phyloP scores from a whole-genome alignment of 2,797 vertebrate species.

The Centroberyx gerrardi region DNA sequence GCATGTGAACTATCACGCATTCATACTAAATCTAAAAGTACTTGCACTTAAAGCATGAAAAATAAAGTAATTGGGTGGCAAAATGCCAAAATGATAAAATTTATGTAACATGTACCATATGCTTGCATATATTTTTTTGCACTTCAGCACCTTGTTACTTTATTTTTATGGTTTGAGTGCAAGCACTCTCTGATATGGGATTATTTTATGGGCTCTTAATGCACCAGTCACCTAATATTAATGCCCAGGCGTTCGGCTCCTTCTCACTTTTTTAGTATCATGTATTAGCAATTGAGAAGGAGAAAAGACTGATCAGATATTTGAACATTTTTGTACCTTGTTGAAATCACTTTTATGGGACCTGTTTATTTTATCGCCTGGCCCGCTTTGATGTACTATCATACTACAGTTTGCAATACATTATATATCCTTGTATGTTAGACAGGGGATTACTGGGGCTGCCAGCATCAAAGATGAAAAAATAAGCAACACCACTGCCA shows the following conservation, averaged over 20 bases:
- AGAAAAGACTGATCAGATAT: slow-evolving; percentile 41
- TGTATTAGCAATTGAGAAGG: slow-evolving; percentile 12
- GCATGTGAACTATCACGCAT: slow-evolving; percentile 53
- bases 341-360: slow-evolving; percentile 58
- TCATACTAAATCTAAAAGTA: slow-evolving; percentile 37
- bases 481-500: neutral
- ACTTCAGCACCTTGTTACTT: slow-evolving; percentile 41
- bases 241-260: slow-evolving; percentile 1
- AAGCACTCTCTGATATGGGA: slow-evolving; percentile 46
- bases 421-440: slow-evolving; percentile 12
- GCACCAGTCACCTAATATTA: slow-evolving; percentile 60
- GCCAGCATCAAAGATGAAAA: slow-evolving; percentile 52
- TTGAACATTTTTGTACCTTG: slow-evolving; percentile 25
- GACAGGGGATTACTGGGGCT: slow-evolving; percentile 53
- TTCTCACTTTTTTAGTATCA: slow-evolving; percentile 21
- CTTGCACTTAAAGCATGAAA: slow-evolving; percentile 35
- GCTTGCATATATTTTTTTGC: slow-evolving; percentile 53
- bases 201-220: slow-evolving; percentile 71
- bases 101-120: slow-evolving; percentile 49
- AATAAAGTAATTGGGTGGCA: slow-evolving; percentile 61
- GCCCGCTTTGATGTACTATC: slow-evolving; percentile 43
- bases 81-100: slow-evolving; percentile 41
- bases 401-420: slow-evolving; percentile 68
- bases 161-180: slow-evolving; percentile 67
- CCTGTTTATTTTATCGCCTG: slow-evolving; percentile 35